These are phyloP conservation scores for Pachycephala philippinensis DNA, from an alignment of 2,113 vertebrate species.

Conservation along the genomic window DNA sequence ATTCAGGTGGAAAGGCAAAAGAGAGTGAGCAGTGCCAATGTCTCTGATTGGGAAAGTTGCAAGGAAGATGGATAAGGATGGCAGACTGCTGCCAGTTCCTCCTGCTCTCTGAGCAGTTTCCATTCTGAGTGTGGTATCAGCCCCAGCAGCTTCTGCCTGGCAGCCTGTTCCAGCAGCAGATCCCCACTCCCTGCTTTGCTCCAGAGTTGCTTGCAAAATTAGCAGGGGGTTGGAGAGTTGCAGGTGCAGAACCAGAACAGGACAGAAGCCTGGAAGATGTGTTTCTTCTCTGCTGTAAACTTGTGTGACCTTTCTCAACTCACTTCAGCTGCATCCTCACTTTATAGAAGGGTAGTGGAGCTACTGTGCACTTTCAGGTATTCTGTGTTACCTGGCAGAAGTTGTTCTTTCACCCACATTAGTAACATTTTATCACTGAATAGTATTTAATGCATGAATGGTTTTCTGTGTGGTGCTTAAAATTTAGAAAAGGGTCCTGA, in stretches of 20 bases:
- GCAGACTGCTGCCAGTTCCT: background rate
- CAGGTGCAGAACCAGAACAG: background rate
- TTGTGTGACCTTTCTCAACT: background rate
- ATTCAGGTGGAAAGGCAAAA: background rate
- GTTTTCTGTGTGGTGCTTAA: background rate
- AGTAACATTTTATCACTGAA: background rate
- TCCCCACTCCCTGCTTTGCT: background rate
- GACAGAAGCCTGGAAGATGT: background rate
- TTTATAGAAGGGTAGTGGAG: fast-evolving
- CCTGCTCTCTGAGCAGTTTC: background rate
- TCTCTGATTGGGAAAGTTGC: background rate
- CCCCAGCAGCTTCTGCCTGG: background rate
- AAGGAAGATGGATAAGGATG: background rate
- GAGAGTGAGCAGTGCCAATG: background rate
- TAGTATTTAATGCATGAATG: background rate
- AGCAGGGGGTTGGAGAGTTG: background rate
- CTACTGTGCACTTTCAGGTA: background rate
- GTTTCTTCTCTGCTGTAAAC: background rate
- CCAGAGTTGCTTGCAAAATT: background rate
- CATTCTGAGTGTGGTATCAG: background rate
- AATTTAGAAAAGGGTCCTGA: background rate
- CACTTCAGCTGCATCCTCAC: background rate
- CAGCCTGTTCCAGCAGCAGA: background rate
- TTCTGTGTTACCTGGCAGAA: background rate
- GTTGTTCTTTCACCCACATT: background rate